A percentile compares a stretch with the other conserved stretches of the same genome.
Conservation (phyloP, 1,140 invertebrate species). For the Helicoverpa zea region DNA sequence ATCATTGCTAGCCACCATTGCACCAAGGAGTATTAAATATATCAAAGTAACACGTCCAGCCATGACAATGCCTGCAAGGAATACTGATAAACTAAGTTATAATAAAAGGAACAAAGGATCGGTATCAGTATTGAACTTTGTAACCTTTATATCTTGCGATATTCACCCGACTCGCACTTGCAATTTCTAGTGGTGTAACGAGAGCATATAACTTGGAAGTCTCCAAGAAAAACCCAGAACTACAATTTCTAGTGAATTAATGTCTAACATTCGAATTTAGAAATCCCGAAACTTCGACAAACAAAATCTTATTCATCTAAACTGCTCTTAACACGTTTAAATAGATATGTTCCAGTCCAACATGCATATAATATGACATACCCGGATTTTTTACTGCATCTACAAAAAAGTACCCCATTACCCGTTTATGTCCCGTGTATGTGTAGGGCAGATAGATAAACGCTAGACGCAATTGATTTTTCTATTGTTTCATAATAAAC, state of each 20-base stretch:
- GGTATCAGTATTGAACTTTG: neutral
- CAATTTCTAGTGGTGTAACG: neutral
- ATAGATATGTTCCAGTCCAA: too few species aligned
- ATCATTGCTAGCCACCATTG: neutral
- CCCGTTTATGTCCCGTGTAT: too few species aligned
- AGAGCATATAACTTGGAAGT: too few species aligned
- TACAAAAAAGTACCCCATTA: neutral
- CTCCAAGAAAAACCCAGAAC: too few species aligned
- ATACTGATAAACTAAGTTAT: neutral
- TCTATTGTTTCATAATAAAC: too few species aligned
- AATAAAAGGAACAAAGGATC: neutral
- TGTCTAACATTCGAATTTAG: too few species aligned
- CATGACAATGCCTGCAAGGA: neutral
- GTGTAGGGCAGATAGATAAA: too few species aligned
- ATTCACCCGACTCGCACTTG: neutral
- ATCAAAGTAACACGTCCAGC: neutral
- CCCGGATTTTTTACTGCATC: neutral
- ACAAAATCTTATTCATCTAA: neutral
- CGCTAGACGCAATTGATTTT: too few species aligned
- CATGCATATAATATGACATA: neutral
- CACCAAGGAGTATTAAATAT: neutral
- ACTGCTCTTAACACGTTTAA: too few species aligned
- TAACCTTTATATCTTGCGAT: conserved; percentile 4
- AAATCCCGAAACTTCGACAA: neutral
- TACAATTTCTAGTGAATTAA: neutral